Base-by-base conservation (phyloP, 1,140 invertebrate genomes). In the Anastrepha ludens region DNA sequence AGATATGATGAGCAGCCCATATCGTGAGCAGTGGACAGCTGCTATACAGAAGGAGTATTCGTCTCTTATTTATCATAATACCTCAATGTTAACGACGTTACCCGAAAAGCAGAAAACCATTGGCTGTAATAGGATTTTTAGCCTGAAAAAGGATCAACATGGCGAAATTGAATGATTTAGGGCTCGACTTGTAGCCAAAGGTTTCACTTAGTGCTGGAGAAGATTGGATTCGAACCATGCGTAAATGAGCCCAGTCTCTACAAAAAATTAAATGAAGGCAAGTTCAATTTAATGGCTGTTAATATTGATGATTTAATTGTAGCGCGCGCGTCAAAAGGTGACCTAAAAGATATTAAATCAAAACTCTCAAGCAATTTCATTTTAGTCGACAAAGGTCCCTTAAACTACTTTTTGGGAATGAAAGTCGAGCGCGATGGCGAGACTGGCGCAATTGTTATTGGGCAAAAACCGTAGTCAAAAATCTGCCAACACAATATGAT, bases 131-230 rank as follows among this genome's bases (percentile, higher is more conserved):
- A 85, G 87, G 78, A 20, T 88, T 41, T 88, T 65, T 55, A 60
- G 1, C 3, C 17, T 88, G 1, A 88, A 88, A 55, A 64, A 41
- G 58, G 50, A 85, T 20, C 50, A 60, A 47, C 47, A 81, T 47
- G 70, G 87, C 29, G 64, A 64, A 8, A 41, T 87, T 11, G 59
- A 87, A 3, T 0, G 70, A 74, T 91, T 91, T 88, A 94, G 93
- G 86, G 93, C 93, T 9, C 89, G 94, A 87, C 89, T 94, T n/a
- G 93, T 94, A 9, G 91, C 91, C 7, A 91, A 91, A 86, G 93
- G 93, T 9, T 94, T 87, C 88, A 89, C 81, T 47, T 87, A 11
- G 86, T 88, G 64, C 13, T 91, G 39, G 85, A 44, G n/a, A 60
- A 87, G 74, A n/a, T 88, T 17, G 89, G 89, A 64, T 87, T 86